Percentiles rank a stretch among this genome's conserved stretches.
These are phyloP conservation scores for Eupelmus urozonus DNA, from an alignment of 2,888 invertebrate genomes.

Conservation along the genomic window DNA sequence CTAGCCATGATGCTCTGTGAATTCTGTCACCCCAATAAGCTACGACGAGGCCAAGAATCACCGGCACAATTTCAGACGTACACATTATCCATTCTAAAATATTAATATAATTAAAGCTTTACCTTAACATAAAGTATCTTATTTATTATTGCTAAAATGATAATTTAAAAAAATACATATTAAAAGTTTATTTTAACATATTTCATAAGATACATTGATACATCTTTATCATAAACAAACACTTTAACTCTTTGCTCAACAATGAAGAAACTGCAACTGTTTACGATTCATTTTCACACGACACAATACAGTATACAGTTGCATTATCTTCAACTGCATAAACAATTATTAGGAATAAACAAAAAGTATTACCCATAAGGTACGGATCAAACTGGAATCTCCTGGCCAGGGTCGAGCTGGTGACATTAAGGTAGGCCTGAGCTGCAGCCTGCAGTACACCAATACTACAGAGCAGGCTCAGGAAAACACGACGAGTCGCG, in stretches of 20 bases:
- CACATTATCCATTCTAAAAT: conserved; percentile 81
- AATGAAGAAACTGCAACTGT: too few relatives aligned
- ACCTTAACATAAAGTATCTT: neutral
- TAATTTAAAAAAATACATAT: too few relatives aligned
- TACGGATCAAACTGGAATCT: conserved; percentile 71
- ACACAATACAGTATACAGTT: too few relatives aligned
- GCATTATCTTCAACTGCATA: too few relatives aligned
- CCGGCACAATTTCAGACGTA: conserved; percentile 79
- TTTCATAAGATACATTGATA: neutral
- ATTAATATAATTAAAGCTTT: conserved; percentile 7
- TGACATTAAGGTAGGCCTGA: conserved; percentile 69
- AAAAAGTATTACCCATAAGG: conserved; percentile 65
- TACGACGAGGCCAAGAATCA: conserved; percentile 78
- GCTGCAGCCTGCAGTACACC: conserved; percentile 72
- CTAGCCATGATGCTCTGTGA: conserved; percentile 81
- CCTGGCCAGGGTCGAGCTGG: conserved; percentile 71
- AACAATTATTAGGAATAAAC: neutral
- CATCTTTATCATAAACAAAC: too few relatives aligned
- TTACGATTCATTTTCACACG: too few relatives aligned
- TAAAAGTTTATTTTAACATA: too few relatives aligned
- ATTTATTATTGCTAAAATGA: neutral
- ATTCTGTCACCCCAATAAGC: conserved; percentile 81
- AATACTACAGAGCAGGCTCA: conserved; percentile 70
- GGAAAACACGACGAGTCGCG: conserved; percentile 71
- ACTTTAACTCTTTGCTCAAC: too few relatives aligned